Conservation (phyloP, 2,113 vertebrate genomes). For the Progne subis region DNA sequence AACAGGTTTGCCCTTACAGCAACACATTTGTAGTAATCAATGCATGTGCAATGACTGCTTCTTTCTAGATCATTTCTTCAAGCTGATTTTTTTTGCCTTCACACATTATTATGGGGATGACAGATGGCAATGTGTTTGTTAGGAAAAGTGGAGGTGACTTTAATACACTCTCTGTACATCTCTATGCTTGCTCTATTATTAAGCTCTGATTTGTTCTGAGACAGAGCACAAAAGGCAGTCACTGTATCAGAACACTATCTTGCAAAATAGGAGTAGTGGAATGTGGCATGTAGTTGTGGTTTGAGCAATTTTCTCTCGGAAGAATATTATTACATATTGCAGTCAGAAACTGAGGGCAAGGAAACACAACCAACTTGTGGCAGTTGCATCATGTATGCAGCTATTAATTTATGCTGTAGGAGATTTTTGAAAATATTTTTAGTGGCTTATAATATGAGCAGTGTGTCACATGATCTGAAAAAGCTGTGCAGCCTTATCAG, state of each 20-base stretch:
- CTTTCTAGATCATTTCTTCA: slow-evolving; percentile 59
- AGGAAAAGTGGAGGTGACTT: slow-evolving; percentile 62
- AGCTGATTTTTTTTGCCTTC: slow-evolving; percentile 13
- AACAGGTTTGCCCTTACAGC: background rate
- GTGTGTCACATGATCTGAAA: background rate
- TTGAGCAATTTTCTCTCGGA: slow-evolving; percentile 14
- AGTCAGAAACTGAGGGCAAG: background rate
- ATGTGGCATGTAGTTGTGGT: background rate
- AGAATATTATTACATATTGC: background rate
- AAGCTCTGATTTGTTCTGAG: slow-evolving; percentile 39
- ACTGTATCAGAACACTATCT: slow-evolving; percentile 10
- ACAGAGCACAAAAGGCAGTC: slow-evolving; percentile 17
- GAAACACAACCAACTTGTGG: background rate
- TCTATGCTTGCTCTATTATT: slow-evolving; percentile 43
- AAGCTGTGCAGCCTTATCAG: background rate
- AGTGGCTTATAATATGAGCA: background rate
- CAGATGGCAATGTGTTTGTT: slow-evolving; percentile 51
- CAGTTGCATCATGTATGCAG: background rate
- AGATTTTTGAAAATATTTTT: background rate
- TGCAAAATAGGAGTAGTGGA: slow-evolving; percentile 3
- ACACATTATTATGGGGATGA: background rate
- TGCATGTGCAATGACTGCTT: background rate
- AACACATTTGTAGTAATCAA: slow-evolving; percentile 38
- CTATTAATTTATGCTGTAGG: background rate
- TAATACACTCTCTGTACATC: slow-evolving; percentile 29